A percentile compares a stretch with the other conserved stretches of the same genome.
These are phyloP conservation scores for Tangara arthus DNA, from an alignment of 2,797 vertebrate species.

Conservation along the genomic window DNA sequence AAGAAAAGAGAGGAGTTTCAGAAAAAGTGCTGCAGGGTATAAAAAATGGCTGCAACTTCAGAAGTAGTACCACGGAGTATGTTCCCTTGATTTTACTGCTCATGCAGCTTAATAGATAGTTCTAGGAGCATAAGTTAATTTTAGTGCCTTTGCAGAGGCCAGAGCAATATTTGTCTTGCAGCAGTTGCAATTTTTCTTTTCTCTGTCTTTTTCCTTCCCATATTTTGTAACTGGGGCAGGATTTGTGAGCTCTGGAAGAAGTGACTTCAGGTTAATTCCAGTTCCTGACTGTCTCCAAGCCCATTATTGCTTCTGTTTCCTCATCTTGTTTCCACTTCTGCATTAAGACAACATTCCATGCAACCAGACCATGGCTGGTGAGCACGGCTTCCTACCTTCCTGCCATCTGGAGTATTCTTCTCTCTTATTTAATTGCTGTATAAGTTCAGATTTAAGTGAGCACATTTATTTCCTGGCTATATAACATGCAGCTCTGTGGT, in stretches of 20 bases:
- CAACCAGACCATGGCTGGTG: neutral
- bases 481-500: neutral
- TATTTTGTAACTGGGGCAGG: neutral
- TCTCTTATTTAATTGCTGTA: neutral
- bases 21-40: neutral
- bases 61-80: neutral
- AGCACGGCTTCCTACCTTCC: neutral
- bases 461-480: neutral
- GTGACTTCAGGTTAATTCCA: neutral
- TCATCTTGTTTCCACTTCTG: neutral
- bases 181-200: neutral
- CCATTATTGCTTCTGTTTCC: neutral
- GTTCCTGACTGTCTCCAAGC: neutral
- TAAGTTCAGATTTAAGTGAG: neutral
- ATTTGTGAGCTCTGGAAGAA: neutral
- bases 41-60: neutral
- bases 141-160: neutral
- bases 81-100: neutral
- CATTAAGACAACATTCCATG: neutral
- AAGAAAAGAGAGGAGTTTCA: neutral
- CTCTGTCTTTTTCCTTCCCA: neutral
- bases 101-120: neutral
- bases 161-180: neutral
- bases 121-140: neutral
- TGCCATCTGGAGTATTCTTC: neutral